These are phyloP conservation scores for Burhinus bistriatus DNA, from an alignment of 2,113 vertebrate genomes.

Conservation along the genomic window DNA sequence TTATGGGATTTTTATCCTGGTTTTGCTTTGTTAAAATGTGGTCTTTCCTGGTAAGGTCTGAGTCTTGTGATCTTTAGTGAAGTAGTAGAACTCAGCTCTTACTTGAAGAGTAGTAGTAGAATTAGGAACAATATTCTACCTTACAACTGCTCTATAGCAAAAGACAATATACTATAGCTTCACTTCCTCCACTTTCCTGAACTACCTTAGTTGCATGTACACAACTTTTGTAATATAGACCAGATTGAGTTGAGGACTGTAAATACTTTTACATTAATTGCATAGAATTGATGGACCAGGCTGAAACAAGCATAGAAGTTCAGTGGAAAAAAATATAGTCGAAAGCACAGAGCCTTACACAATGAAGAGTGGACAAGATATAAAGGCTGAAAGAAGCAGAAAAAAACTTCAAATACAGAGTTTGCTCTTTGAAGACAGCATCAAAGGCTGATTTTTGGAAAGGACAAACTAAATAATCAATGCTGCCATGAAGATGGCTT, in stretches of 20 bases:
- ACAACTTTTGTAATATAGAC: background rate
- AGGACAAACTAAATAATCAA: background rate
- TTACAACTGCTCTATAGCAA: background rate
- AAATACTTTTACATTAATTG: background rate
- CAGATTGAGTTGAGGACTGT: background rate
- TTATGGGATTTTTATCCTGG: background rate
- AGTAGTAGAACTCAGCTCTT: background rate
- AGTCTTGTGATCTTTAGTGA: background rate
- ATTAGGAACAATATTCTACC: background rate
- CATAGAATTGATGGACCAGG: background rate
- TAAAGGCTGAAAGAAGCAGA: background rate
- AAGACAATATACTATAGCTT: background rate
- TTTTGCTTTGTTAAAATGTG: background rate
- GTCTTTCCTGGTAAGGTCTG: too few relatives aligned
- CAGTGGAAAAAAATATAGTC: background rate
- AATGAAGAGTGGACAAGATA: background rate
- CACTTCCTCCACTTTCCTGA: background rate
- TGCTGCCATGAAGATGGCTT: background rate
- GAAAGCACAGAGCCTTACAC: background rate
- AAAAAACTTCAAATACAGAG: background rate
- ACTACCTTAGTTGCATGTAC: background rate
- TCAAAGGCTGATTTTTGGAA: background rate
- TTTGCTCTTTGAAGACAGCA: background rate
- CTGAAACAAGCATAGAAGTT: background rate
- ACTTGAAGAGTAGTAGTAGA: background rate